These are phyloP conservation scores for Myopa tessellatipennis DNA, from an alignment of 2,888 invertebrate genomes.

Conservation along the genomic window DNA sequence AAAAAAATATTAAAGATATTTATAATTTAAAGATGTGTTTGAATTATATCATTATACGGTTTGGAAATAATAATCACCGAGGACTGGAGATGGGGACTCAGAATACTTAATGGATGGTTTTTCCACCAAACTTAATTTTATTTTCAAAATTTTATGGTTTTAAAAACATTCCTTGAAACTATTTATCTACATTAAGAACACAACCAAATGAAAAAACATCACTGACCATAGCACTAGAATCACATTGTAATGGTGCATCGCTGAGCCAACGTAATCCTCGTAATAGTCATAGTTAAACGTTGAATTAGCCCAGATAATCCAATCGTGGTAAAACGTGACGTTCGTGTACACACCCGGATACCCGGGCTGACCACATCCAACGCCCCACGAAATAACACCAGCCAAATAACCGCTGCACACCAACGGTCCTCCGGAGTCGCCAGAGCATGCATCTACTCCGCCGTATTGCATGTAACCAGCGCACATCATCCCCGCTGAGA, in stretches of 20 bases:
- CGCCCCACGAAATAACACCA: slow-evolving; percentile 55
- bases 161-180: too few species aligned
- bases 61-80: too few species aligned
- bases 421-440: slow-evolving; percentile 53
- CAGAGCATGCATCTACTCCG: slow-evolving; percentile 51
- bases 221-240: neutral
- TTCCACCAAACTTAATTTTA: too few species aligned
- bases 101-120: too few species aligned
- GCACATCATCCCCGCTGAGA: slow-evolving; percentile 51
- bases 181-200: too few species aligned
- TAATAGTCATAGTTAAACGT: slow-evolving; percentile 51
- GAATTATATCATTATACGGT: too few species aligned
- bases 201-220: neutral
- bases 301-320: slow-evolving; percentile 50
- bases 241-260: neutral
- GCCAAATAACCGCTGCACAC: slow-evolving; percentile 48
- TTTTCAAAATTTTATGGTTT: too few species aligned
- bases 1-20: too few species aligned
- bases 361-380: slow-evolving; percentile 48
- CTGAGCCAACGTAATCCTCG: neutral
- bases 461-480: slow-evolving; percentile 51
- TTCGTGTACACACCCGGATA: slow-evolving; percentile 54
- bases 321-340: slow-evolving; percentile 49
- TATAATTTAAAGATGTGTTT: too few species aligned
- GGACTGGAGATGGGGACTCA: too few species aligned